Conservation (phyloP, 2,888 invertebrate species). For the Mesorhabditis belari region DNA sequence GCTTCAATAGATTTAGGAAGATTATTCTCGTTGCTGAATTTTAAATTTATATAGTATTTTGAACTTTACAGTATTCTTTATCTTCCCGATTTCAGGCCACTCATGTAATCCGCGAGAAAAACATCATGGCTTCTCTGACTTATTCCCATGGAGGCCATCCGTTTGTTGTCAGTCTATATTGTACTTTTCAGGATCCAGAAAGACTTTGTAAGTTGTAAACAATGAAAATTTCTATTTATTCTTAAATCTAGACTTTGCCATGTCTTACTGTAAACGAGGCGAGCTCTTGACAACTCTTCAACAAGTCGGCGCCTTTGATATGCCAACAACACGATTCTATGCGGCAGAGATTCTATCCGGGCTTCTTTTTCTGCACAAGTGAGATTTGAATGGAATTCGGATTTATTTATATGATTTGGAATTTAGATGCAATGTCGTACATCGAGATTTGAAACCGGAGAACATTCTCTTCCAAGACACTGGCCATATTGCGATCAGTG, state of each 20-base stretch:
- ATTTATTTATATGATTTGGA: too few relatives aligned
- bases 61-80: neutral
- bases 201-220: conserved; percentile 68
- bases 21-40: too few relatives aligned
- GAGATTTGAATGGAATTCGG: neutral
- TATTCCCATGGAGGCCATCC: conserved; percentile 63
- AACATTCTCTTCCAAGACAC: conserved; percentile 89
- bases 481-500: conserved; percentile 91
- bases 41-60: too few relatives aligned
- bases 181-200: conserved; percentile 89
- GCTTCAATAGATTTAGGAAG: too few relatives aligned
- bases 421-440: conserved; percentile 31
- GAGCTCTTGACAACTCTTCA: conserved; percentile 86
- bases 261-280: conserved; percentile 87
- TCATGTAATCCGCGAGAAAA: conserved; percentile 69
- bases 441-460: conserved; percentile 85
- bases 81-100: too few relatives aligned
- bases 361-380: conserved; percentile 37
- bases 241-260: conserved; percentile 69
- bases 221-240: neutral
- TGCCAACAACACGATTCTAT: conserved; percentile 83
- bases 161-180: conserved; percentile 85
- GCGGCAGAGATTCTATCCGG: conserved; percentile 67
- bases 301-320: conserved; percentile 80
- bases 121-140: conserved; percentile 78